Evolutionary conservation across 2,888 invertebrate species (phyloP).

Genomic region (Brachynemurus nebulosus): DNA sequence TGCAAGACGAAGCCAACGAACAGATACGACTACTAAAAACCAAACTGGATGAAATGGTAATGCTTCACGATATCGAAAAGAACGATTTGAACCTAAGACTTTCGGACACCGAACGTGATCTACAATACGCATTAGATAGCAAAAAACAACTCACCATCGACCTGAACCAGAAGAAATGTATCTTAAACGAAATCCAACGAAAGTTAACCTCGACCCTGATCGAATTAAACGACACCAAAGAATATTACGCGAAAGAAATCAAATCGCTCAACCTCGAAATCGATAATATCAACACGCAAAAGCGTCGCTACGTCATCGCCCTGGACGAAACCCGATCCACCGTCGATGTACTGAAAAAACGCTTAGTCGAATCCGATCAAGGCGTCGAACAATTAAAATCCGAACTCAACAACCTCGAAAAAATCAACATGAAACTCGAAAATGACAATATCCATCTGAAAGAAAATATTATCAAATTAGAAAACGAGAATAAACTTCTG

Average conservation of each 20-base stretch:
- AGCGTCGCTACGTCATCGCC: conserved; percentile 42
- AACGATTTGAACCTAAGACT: conserved; percentile 31
- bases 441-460: conserved; percentile 21
- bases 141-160: conserved; percentile 2
- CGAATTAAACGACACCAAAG: conserved; percentile 13
- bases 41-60: conserved; percentile 33
- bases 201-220: conserved; percentile 18
- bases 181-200: conserved; percentile 14
- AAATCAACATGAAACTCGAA: conserved; percentile 19
- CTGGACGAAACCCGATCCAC: conserved; percentile 42
- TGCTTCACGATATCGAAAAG: conserved; percentile 38
- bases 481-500: conserved; percentile 20
- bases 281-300: conserved; percentile 35
- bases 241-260: conserved; percentile 27
- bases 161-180: neutral
- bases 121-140: conserved; percentile 17
- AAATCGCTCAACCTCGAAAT: conserved; percentile 34
- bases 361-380: conserved; percentile 42
- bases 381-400: conserved; percentile 41
- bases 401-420: conserved; percentile 27
- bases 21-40: neutral
- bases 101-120: conserved; percentile 9
- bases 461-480: conserved; percentile 21
- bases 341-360: conserved; percentile 41
- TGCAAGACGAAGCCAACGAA: neutral